A percentile compares a stretch with the other conserved stretches of the same genome.
phyloP scores from a whole-genome alignment of 1,140 invertebrate species.

The Drosophila tsacasi region DNA sequence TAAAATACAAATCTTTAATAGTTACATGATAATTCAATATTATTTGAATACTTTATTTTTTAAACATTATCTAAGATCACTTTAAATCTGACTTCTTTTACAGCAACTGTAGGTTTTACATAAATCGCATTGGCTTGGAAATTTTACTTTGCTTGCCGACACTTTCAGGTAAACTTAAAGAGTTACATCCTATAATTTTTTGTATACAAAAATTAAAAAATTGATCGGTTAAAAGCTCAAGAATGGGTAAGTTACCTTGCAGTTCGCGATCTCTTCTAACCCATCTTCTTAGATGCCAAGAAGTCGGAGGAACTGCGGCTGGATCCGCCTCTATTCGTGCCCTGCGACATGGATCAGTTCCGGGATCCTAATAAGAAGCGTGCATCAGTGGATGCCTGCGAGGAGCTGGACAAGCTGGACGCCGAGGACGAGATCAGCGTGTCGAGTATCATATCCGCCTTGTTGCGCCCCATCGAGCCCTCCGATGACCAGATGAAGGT shows the following conservation, averaged over 20 bases:
- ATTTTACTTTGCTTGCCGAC: neutral
- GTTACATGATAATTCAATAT: too few species aligned
- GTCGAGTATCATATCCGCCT: slow-evolving; percentile 73
- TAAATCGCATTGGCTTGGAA: neutral
- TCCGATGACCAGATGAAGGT: slow-evolving; percentile 49
- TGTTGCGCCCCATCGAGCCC: slow-evolving; percentile 60
- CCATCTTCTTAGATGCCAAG: neutral
- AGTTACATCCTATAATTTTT: neutral
- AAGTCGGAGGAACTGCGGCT: slow-evolving; percentile 5
- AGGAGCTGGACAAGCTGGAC: slow-evolving; percentile 51
- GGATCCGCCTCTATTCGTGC: slow-evolving; percentile 64
- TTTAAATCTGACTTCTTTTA: too few species aligned
- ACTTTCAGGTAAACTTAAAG: neutral
- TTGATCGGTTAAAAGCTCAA: slow-evolving; percentile 12
- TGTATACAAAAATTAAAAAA: slow-evolving; percentile 1
- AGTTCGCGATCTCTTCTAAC: neutral
- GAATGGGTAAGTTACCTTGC: slow-evolving; percentile 26
- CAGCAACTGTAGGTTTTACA: too few species aligned
- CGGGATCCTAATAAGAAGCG: slow-evolving; percentile 34
- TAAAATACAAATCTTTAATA: too few species aligned
- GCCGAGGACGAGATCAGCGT: slow-evolving; percentile 80
- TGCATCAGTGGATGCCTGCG: slow-evolving; percentile 32
- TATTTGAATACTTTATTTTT: too few species aligned
- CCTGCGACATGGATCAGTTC: slow-evolving; percentile 50
- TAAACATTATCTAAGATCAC: too few species aligned